phyloP scores from a whole-genome alignment of 2,113 vertebrate species.

The Crotalus viridis region DNA sequence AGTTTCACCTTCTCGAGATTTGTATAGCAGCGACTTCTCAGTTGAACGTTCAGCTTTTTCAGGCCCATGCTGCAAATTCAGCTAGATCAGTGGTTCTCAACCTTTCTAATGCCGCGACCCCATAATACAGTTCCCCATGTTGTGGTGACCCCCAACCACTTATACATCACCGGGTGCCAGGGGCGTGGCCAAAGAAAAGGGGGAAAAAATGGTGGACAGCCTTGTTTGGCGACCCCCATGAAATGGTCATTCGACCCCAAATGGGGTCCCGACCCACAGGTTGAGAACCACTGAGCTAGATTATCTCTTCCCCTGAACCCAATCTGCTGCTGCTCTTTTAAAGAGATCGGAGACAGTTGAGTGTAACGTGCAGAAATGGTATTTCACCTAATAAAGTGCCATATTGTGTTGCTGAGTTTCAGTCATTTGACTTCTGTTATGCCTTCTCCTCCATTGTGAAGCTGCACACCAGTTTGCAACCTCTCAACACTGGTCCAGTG shows the following conservation, averaged over 20 bases:
- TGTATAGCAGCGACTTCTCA: not conserved
- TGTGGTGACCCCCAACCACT: too few relatives aligned
- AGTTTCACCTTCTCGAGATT: not conserved
- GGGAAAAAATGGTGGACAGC: too few relatives aligned
- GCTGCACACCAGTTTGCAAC: conserved; percentile 74
- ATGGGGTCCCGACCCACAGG: too few relatives aligned
- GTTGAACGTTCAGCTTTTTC: not conserved
- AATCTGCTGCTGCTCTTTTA: not conserved
- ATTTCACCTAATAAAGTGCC: conserved; percentile 41
- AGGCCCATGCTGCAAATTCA: not conserved
- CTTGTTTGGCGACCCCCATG: too few relatives aligned
- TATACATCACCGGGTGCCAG: too few relatives aligned
- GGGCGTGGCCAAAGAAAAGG: too few relatives aligned
- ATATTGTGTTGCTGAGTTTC: conserved; percentile 36
- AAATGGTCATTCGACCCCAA: too few relatives aligned
- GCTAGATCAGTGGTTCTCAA: too few relatives aligned
- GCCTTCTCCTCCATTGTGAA: conserved; percentile 68
- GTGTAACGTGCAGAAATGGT: not conserved
- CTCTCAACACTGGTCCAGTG: conserved; percentile 75
- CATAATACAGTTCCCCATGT: too few relatives aligned
- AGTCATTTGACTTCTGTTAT: conserved; percentile 54
- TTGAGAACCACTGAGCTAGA: too few relatives aligned
- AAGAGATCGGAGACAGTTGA: not conserved
- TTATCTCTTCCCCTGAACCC: not conserved
- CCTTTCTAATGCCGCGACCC: too few relatives aligned